A percentile compares a stretch with the other conserved stretches of the same genome.
These are phyloP conservation scores for Beris morrisii DNA, from an alignment of 2,888 invertebrate species.

Conservation along the genomic window DNA sequence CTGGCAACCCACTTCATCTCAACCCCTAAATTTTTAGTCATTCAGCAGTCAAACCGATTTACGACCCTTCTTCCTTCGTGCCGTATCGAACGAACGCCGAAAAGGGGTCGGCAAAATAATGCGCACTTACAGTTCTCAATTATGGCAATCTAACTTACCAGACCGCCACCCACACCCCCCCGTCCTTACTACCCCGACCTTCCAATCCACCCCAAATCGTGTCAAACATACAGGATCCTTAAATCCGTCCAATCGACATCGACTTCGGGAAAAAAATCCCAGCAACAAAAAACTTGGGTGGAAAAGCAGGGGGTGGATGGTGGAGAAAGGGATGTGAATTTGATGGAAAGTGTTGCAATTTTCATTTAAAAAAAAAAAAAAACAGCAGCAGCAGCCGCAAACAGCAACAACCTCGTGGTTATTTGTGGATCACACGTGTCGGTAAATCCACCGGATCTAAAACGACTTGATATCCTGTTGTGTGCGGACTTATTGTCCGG, in stretches of 20 bases:
- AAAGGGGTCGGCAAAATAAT: constrained; percentile 4
- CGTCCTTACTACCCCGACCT: constrained; percentile 1
- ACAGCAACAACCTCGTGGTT: not conserved
- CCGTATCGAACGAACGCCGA: too few relatives aligned
- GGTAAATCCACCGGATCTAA: constrained; percentile 23
- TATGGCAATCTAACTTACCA: constrained; percentile 10
- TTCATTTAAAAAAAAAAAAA: not conserved
- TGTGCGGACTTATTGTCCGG: constrained; percentile 20
- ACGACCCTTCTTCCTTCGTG: too few relatives aligned
- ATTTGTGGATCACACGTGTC: constrained; percentile 20
- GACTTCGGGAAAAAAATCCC: too few relatives aligned
- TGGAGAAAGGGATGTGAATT: not conserved
- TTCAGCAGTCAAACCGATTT: too few relatives aligned
- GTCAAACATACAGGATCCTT: too few relatives aligned
- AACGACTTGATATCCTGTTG: constrained; percentile 8
- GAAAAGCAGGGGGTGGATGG: not conserved
- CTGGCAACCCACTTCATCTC: constrained; percentile 14
- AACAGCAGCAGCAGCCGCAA: not conserved
- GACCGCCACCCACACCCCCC: constrained; percentile 1
- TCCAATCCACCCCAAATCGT: not conserved
- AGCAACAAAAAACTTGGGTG: not conserved
- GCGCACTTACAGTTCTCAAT: constrained; percentile 18
- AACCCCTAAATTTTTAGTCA: too few relatives aligned
- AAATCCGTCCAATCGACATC: too few relatives aligned
- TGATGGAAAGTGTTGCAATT: constrained; percentile 7